phyloP scores from a whole-genome alignment of 1,140 invertebrate genomes.

The Geopemphigus sp. region DNA sequence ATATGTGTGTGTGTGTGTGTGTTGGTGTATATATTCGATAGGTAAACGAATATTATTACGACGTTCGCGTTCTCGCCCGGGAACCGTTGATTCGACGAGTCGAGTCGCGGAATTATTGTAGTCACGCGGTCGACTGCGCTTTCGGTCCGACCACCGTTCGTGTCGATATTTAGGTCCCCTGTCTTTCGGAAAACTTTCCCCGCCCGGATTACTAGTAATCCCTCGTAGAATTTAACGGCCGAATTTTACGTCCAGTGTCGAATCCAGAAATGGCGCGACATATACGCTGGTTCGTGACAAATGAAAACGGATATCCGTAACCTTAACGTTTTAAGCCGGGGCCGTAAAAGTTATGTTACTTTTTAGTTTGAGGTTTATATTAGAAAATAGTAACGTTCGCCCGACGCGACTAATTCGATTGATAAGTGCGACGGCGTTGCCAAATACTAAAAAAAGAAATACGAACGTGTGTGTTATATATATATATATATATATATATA shows the following conservation, averaged over 20 bases:
- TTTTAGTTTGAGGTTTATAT: slow-evolving; percentile 31
- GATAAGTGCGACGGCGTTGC: not conserved
- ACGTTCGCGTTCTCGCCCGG: too few relatives aligned
- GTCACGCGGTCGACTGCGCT: too few relatives aligned
- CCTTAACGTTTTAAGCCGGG: not conserved
- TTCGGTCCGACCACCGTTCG: too few relatives aligned
- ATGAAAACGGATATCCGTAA: slow-evolving; percentile 35
- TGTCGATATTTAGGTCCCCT: not conserved
- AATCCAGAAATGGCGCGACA: not conserved
- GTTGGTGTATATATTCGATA: too few relatives aligned
- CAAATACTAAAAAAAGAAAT: not conserved
- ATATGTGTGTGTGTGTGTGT: too few relatives aligned
- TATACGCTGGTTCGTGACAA: slow-evolving; percentile 19
- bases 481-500: too few relatives aligned
- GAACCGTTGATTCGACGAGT: too few relatives aligned
- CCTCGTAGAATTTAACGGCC: not conserved
- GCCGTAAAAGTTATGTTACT: not conserved
- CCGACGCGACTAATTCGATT: not conserved
- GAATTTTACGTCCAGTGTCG: not conserved
- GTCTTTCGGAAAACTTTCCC: not conserved
- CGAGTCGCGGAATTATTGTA: too few relatives aligned
- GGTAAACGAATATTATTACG: too few relatives aligned
- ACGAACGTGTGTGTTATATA: too few relatives aligned
- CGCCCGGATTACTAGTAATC: not conserved
- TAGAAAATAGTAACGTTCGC: not conserved